Evolutionary conservation across 1,140 invertebrate genomes (phyloP).

Genomic region (Procambarus clarkii): DNA sequence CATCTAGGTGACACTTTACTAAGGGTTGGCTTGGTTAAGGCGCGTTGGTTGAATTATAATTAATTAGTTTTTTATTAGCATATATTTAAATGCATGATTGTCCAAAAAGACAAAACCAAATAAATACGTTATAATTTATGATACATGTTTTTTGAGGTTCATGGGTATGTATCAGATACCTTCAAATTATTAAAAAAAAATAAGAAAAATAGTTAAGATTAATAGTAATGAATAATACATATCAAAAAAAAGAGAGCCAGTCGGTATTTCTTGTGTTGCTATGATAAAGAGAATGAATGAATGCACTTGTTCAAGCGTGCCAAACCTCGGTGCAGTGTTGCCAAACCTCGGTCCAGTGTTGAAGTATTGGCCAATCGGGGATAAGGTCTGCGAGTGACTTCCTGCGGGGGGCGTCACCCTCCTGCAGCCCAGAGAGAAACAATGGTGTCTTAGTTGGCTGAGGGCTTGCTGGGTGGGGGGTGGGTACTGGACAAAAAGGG

Average conservation of each 20-base stretch:
- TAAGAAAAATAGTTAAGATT: neutral
- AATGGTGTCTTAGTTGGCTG: slow-evolving; percentile 29
- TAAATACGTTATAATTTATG: neutral
- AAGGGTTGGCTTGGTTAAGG: neutral
- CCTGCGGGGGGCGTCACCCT: slow-evolving; percentile 48
- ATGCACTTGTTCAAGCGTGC: slow-evolving; percentile 58
- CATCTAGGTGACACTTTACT: neutral
- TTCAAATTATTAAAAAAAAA: neutral
- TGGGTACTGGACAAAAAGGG: neutral
- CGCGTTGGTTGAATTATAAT: neutral
- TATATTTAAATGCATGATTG: neutral
- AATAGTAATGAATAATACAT: slow-evolving; percentile 33
- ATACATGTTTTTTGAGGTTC: neutral
- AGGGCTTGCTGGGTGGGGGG: neutral
- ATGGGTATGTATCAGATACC: slow-evolving; percentile 19
- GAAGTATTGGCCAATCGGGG: slow-evolving; percentile 73
- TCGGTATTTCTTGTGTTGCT: slow-evolving; percentile 7
- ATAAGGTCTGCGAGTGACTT: slow-evolving; percentile 73
- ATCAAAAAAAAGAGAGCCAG: slow-evolving; percentile 32
- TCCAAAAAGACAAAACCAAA: neutral
- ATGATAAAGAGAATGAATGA: slow-evolving; percentile 9
- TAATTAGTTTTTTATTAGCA: neutral
- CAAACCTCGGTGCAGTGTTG: slow-evolving; percentile 45
- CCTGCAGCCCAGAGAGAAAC: slow-evolving; percentile 48
- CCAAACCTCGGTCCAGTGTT: slow-evolving; percentile 71